Percentiles rank a stretch among this genome's conserved stretches.
phyloP scores from a whole-genome alignment of 2,113 vertebrate species.

The Grus americana region DNA sequence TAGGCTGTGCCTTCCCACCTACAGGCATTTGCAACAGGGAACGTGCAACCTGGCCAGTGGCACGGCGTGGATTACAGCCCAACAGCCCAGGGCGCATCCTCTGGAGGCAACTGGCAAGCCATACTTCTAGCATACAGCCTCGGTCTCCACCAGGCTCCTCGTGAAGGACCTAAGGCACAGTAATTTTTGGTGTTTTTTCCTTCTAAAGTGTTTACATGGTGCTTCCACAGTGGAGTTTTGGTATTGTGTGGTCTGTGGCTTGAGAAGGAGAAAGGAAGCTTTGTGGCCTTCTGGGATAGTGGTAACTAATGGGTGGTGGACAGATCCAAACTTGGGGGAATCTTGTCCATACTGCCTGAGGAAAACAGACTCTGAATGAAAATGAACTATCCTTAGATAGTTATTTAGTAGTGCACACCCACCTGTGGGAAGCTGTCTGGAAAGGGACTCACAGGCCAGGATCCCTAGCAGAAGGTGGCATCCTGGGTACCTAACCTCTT shows the following conservation, averaged over 20 bases:
- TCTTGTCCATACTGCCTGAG: neutral
- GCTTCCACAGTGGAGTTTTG: neutral
- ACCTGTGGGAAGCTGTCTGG: neutral
- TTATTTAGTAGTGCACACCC: neutral
- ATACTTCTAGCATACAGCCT: neutral
- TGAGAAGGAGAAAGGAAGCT: neutral
- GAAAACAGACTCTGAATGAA: neutral
- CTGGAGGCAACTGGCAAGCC: neutral
- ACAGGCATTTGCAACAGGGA: neutral
- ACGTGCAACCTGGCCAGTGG: neutral
- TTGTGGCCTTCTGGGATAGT: neutral
- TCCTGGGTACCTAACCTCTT: neutral
- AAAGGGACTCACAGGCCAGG: neutral
- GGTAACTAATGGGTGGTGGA: neutral
- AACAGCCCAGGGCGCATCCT: neutral
- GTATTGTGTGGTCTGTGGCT: neutral
- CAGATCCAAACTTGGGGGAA: neutral
- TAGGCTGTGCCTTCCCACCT: neutral
- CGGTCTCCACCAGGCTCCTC: neutral
- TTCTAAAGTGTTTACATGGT: neutral
- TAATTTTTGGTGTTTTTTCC: neutral
- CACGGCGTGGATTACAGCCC: fast-evolving
- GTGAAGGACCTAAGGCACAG: neutral
- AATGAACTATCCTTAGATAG: neutral
- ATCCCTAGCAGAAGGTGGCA: neutral